These are phyloP conservation scores for Suncus etruscus DNA, from an alignment of 2,113 vertebrate genomes.

Conservation along the genomic window DNA sequence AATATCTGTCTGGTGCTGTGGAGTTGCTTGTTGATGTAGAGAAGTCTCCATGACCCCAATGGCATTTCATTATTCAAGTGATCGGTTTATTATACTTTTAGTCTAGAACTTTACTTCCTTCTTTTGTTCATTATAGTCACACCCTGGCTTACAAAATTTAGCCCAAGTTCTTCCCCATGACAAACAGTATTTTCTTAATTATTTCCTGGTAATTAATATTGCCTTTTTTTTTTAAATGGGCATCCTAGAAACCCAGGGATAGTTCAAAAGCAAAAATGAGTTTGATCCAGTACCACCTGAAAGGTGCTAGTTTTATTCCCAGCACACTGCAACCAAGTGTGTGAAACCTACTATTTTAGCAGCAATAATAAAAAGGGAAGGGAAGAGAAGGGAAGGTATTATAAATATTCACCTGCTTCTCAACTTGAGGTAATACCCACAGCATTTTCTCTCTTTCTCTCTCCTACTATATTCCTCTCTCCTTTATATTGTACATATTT, in stretches of 20 bases:
- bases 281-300: too few species aligned
- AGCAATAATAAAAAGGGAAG: too few species aligned
- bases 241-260: neutral
- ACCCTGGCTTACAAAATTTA: neutral
- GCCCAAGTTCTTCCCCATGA: neutral
- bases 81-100: constrained; percentile 13
- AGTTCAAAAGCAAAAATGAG: too few species aligned
- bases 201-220: constrained; percentile 41
- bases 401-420: too few species aligned
- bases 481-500: too few species aligned
- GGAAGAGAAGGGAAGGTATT: too few species aligned
- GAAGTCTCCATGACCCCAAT: neutral
- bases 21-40: neutral
- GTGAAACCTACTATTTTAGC: too few species aligned
- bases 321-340: too few species aligned
- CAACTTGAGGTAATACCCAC: too few species aligned
- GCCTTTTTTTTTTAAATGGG: constrained; percentile 44
- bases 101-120: constrained; percentile 1
- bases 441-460: too few species aligned
- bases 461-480: too few species aligned
- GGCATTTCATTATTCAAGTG: neutral
- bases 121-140: constrained; percentile 32
- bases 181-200: constrained; percentile 18
- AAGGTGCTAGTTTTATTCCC: too few species aligned
- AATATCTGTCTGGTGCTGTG: neutral